phyloP scores from a whole-genome alignment of 1,140 invertebrate genomes.

The Lepidostoma basale region DNA sequence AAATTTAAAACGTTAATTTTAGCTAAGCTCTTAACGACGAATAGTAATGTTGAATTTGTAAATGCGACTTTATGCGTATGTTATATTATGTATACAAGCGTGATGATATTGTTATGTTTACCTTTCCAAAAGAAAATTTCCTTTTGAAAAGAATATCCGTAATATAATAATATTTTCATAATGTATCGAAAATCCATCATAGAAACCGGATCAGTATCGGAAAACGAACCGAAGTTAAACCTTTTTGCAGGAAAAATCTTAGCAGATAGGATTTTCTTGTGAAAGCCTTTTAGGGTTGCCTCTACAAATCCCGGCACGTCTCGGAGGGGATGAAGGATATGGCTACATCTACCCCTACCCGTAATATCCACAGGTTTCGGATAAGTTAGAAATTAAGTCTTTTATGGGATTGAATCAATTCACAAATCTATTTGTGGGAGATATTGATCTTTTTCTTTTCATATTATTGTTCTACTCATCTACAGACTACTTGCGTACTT shows the following conservation, averaged over 20 bases:
- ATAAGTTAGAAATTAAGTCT: too few species aligned
- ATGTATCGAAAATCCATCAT: conserved; percentile 22
- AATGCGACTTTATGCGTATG: not conserved
- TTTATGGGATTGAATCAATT: too few species aligned
- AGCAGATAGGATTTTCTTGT: conserved; percentile 15
- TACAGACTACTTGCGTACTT: too few species aligned
- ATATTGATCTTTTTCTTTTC: too few species aligned
- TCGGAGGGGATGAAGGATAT: not conserved
- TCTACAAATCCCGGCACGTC: conserved; percentile 5
- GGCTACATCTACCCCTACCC: not conserved
- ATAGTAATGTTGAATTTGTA: not conserved
- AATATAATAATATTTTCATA: conserved; percentile 29
- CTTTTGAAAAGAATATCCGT: conserved; percentile 21
- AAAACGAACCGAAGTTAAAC: conserved; percentile 16
- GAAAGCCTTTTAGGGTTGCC: conserved; percentile 21
- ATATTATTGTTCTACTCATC: too few species aligned
- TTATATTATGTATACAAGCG: not conserved
- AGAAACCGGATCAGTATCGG: conserved; percentile 16
- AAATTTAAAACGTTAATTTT: not conserved
- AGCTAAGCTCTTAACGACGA: too few species aligned
- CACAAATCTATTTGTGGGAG: too few species aligned
- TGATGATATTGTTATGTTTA: conserved; percentile 20
- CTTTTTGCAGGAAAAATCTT: conserved; percentile 17
- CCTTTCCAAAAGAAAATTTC: not conserved
- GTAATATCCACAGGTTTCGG: too few species aligned